Percentiles rank a stretch among this genome's conserved stretches.
These are phyloP conservation scores for Linepithema humile DNA, from an alignment of 1,140 invertebrate genomes.

Conservation along the genomic window DNA sequence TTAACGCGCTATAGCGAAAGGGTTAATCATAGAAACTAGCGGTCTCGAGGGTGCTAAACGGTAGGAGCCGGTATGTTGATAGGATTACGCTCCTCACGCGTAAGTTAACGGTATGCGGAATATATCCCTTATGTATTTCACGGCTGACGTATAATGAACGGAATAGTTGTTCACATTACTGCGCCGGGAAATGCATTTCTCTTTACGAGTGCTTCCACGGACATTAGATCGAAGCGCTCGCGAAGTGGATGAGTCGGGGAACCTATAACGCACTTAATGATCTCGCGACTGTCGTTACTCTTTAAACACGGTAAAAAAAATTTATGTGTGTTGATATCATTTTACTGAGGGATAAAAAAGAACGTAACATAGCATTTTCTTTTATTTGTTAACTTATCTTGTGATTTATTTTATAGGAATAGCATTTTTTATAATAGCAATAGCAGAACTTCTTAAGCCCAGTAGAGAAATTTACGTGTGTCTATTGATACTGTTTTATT, in stretches of 20 bases:
- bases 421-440: no score
- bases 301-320: background rate
- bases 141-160: background rate
- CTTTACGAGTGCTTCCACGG: background rate
- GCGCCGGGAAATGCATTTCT: background rate
- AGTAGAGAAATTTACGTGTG: no score
- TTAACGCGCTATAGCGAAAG: slow-evolving; percentile 1
- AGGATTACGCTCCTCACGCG: slow-evolving; percentile 6
- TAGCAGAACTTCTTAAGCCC: no score
- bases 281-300: background rate
- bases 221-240: background rate
- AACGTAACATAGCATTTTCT: no score
- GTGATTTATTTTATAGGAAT: no score
- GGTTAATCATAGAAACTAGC: slow-evolving; percentile 4
- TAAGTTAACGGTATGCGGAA: slow-evolving; percentile 1
- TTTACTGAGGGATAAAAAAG: no score
- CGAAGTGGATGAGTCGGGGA: background rate
- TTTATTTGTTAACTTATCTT: background rate
- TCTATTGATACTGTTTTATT: background rate
- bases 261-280: no score
- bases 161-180: background rate
- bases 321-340: no score
- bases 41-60: slow-evolving; percentile 6
- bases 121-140: background rate
- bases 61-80: background rate